These are phyloP conservation scores for Schizaphis graminum DNA, from an alignment of 2,888 invertebrate species.

Conservation along the genomic window DNA sequence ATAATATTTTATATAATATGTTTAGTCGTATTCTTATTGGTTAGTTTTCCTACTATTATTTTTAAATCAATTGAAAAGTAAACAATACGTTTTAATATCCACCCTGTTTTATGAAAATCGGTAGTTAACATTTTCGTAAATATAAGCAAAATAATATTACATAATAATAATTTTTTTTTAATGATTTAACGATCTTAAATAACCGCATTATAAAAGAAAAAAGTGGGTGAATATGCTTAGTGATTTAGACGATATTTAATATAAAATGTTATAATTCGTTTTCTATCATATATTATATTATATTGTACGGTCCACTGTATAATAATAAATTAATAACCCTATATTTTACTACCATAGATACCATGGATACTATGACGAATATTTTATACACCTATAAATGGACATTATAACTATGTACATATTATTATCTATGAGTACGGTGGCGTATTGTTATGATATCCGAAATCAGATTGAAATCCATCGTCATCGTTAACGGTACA, in stretches of 20 bases:
- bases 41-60: not conserved
- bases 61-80: not conserved
- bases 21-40: not conserved
- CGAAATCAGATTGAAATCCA: not conserved
- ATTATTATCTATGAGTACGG: not conserved
- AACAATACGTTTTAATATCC: not conserved
- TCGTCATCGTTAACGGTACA: not conserved
- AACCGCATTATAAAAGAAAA: not conserved
- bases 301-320: not conserved
- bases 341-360: too few relatives aligned
- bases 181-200: not conserved
- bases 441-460: not conserved
- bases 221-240: not conserved
- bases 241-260: not conserved
- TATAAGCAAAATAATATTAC: not conserved
- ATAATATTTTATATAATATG: too few relatives aligned
- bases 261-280: not conserved
- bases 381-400: not conserved
- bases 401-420: not conserved
- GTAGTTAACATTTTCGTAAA: not conserved
- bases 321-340: not conserved
- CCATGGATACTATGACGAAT: not conserved
- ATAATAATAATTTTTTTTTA: not conserved
- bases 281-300: not conserved
- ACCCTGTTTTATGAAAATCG: not conserved